These are phyloP conservation scores for Chelmon rostratus DNA, from an alignment of 2,797 vertebrate species.

Conservation along the genomic window DNA sequence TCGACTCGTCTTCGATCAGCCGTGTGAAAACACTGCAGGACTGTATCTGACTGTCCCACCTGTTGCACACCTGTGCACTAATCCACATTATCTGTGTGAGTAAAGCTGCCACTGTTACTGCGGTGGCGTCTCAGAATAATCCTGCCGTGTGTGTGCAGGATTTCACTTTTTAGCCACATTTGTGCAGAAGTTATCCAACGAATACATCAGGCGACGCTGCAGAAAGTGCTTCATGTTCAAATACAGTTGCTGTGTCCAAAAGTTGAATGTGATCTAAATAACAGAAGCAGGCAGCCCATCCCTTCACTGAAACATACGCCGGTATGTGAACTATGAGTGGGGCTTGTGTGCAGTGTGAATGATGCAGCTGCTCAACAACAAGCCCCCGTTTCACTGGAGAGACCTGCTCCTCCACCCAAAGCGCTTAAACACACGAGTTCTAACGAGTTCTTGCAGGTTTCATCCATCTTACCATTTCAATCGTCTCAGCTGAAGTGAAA, in stretches of 20 bases:
- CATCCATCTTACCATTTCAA: not conserved
- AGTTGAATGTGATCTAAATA: not conserved
- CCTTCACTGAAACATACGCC: not conserved
- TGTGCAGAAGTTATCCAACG: not conserved
- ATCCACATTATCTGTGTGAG: not conserved
- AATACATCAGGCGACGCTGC: not conserved
- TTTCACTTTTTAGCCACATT: not conserved
- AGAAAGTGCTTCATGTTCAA: not conserved
- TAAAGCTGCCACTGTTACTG: not conserved
- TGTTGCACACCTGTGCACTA: constrained; percentile 13
- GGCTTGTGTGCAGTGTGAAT: not conserved
- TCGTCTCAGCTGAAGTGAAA: not conserved
- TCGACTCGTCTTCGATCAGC: too few relatives aligned
- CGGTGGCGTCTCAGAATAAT: not conserved
- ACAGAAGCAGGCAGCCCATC: not conserved
- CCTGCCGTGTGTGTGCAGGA: not conserved
- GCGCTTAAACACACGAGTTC: too few relatives aligned
- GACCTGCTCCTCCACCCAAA: constrained; percentile 28
- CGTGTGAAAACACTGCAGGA: too few relatives aligned
- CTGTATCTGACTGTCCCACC: not conserved
- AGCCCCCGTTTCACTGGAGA: constrained; percentile 17
- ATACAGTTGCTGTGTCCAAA: not conserved
- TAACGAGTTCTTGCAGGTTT: not conserved
- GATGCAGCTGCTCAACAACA: not conserved
- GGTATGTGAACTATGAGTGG: constrained; percentile 29